Evolutionary conservation across 92 coral and sea anemone species (phyloP), one percentile per base, ranked within the genome.

Genomic region (Heteractis magnifica): DNA sequence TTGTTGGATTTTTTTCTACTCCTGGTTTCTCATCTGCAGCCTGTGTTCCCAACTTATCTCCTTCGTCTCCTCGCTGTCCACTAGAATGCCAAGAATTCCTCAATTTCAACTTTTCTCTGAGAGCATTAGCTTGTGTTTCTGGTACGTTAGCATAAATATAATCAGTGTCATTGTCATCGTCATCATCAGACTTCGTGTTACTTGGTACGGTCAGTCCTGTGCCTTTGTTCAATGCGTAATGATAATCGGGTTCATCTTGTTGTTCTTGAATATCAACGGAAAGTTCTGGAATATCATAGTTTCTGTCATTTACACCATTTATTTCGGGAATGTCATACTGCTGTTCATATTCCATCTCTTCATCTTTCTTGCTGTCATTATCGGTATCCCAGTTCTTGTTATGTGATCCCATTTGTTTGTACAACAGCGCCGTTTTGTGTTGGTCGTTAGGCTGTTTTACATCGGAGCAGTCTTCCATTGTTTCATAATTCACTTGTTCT

Each of bases 251-350:
- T 14, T 21, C 50, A 26, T 68, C 73, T 68, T 8, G 15, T 0
- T 68, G 50, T 64, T 80, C 75, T 65, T 49, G 14, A 23, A 62
- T 23, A 18, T 62, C 70, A 18, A 62, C 21, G 19, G 77, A 71
- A 70, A 81, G 49, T 5, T 74, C 77, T 50, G 84, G 84, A 59
- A 81, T 81, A 21, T 81, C 84, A 71, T 81, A 81, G 12, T 48
- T 26, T 26, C 59, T 13, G 3, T 81, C 84, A 8, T 68, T 49
- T 8, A 7, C 48, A 19, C 71, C 84, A 5, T 13, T 52, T 34
- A 81, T 81, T 23, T 51, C 76, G 9, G 84, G 84, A 51, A 81
- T 51, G 10, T 70, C 84, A 49, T 71, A 81, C 18, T 50, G 41
- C 5, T 71, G 60, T 20, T 50, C 65, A 59, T 52, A 51, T 21